A percentile compares a stretch with the other conserved stretches of the same genome.
phyloP scores from a whole-genome alignment of 1,140 invertebrate genomes.

The Bombus waltoni region DNA sequence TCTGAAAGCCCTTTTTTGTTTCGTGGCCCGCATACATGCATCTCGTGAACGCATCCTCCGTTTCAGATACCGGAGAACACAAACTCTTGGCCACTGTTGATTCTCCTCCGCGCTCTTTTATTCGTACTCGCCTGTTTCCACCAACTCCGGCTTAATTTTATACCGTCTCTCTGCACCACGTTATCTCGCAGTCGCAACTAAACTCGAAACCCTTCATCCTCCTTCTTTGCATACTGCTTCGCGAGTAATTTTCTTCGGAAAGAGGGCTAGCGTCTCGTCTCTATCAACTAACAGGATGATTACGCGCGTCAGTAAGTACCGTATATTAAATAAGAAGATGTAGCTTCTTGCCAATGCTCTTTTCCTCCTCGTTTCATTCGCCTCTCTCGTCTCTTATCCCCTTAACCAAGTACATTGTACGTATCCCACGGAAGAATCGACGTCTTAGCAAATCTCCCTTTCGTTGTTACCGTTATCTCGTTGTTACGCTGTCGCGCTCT shows the following conservation, averaged over 20 bases:
- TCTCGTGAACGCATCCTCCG: slow-evolving; percentile 14
- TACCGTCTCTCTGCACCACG: background rate
- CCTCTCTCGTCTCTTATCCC: too few species aligned
- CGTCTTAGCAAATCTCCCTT: background rate
- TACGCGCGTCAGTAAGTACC: background rate
- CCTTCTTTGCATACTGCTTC: background rate
- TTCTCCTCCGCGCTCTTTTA: background rate
- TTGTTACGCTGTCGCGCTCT: background rate
- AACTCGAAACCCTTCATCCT: background rate
- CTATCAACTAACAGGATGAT: background rate
- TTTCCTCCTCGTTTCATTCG: background rate
- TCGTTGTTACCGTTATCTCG: background rate
- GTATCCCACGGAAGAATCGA: background rate
- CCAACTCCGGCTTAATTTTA: background rate
- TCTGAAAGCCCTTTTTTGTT: slow-evolving; percentile 54
- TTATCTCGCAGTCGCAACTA: background rate
- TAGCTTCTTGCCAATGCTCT: background rate
- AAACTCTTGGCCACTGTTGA: slow-evolving; percentile 12
- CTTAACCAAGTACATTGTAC: background rate
- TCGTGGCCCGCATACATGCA: background rate
- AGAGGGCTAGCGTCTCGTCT: background rate
- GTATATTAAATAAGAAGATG: background rate
- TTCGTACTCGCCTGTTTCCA: background rate
- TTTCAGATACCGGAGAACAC: slow-evolving; percentile 13
- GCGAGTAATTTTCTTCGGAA: background rate